These are phyloP conservation scores for Nomada flava DNA, from an alignment of 2,888 invertebrate genomes.

Conservation along the genomic window DNA sequence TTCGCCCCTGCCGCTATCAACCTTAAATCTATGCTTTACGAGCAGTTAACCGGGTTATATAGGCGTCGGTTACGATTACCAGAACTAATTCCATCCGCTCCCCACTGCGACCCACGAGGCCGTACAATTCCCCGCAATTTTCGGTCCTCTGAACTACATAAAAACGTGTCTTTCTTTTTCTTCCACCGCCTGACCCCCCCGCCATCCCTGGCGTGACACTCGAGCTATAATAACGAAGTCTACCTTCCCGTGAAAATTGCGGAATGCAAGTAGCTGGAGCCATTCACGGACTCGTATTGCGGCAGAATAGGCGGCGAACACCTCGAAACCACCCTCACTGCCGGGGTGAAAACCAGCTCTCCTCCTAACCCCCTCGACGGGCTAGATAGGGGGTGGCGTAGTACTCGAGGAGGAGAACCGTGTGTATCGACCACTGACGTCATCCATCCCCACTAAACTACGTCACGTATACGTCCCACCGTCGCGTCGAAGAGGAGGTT, in stretches of 20 bases:
- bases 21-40: constrained; percentile 43
- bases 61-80: constrained; percentile 56
- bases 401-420: constrained; percentile 77
- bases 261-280: constrained; percentile 69
- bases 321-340: constrained; percentile 55
- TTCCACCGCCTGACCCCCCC: background rate
- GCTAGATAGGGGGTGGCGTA: constrained; percentile 72
- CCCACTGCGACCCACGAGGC: constrained; percentile 18
- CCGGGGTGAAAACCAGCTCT: constrained; percentile 44
- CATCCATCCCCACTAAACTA: constrained; percentile 79
- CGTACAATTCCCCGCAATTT: constrained; percentile 53
- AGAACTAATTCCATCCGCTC: constrained; percentile 49
- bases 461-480: constrained; percentile 77
- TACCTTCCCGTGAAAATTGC: constrained; percentile 66
- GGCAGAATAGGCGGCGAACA: constrained; percentile 68
- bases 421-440: constrained; percentile 83
- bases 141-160: constrained; percentile 41
- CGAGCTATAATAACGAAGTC: constrained; percentile 70
- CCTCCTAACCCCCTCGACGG: constrained; percentile 30
- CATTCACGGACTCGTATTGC: constrained; percentile 72
- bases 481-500: constrained; percentile 68
- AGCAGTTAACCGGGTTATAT: constrained; percentile 52
- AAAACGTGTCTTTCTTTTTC: constrained; percentile 33
- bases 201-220: constrained; percentile 50
- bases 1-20: background rate